phyloP scores from a whole-genome alignment of 2,888 invertebrate genomes.

The Archips crataeganus region DNA sequence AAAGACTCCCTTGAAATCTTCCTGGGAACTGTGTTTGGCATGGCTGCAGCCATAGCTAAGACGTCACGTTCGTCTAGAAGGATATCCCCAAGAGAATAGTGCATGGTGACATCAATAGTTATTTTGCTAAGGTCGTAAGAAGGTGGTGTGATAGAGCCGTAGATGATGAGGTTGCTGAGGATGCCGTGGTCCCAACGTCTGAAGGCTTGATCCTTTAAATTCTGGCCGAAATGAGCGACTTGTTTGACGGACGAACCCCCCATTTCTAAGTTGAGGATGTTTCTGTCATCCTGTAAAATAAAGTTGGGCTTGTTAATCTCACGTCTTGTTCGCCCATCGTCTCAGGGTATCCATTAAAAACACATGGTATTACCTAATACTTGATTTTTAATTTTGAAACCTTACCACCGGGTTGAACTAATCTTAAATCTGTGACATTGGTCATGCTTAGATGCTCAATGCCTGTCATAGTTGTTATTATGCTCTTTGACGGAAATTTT shows the following conservation, averaged over 20 bases:
- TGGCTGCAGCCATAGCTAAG: constrained; percentile 47
- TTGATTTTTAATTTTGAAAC: too few species aligned
- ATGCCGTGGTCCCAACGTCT: constrained; percentile 50
- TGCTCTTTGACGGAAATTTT: too few species aligned
- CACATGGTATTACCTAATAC: too few species aligned
- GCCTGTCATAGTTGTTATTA: too few species aligned
- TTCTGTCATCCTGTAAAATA: constrained; percentile 5
- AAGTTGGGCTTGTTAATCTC: neutral
- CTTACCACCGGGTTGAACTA: too few species aligned
- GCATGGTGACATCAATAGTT: constrained; percentile 48
- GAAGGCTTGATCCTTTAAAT: constrained; percentile 49
- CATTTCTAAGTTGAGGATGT: constrained; percentile 3
- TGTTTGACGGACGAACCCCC: constrained; percentile 52
- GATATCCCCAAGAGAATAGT: constrained; percentile 50
- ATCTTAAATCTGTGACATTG: too few species aligned
- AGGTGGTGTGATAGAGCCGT: constrained; percentile 43
- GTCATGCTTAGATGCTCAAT: too few species aligned
- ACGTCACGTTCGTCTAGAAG: constrained; percentile 50
- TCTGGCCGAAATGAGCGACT: constrained; percentile 54
- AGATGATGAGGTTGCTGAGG: constrained; percentile 44
- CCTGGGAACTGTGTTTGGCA: constrained; percentile 48
- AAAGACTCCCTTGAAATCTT: constrained; percentile 48
- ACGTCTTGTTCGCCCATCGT: neutral
- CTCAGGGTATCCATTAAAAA: neutral
- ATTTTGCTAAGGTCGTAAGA: constrained; percentile 48